Evolutionary conservation across 2,797 vertebrate species (phyloP).

Genomic region (Halcyon leucocephala): DNA sequence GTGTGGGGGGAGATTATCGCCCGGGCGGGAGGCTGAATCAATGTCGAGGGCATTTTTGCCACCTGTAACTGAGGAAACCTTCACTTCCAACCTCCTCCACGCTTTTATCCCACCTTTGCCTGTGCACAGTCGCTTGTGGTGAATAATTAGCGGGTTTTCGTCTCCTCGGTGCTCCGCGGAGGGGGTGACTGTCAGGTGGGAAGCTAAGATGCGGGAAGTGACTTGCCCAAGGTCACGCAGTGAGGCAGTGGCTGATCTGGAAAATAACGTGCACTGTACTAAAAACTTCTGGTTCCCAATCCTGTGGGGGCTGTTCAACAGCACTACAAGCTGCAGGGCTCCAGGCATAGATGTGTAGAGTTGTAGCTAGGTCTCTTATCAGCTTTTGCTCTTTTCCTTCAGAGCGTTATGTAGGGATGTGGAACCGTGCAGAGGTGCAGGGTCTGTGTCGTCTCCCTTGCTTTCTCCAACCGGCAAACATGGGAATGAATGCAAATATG

Average conservation of each 20-base stretch:
- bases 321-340: neutral
- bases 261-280: neutral
- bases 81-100: fast-evolving
- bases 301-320: neutral
- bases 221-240: slow-evolving; percentile 41
- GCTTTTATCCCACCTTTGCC: neutral
- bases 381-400: neutral
- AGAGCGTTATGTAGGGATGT: neutral
- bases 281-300: neutral
- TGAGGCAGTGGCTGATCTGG: neutral
- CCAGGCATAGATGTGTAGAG: neutral
- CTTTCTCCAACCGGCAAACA: neutral
- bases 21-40: neutral
- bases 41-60: neutral
- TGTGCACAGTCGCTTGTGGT: neutral
- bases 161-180: neutral
- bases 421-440: neutral
- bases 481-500: neutral
- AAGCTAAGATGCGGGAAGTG: neutral
- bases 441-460: neutral
- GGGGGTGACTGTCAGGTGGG: neutral
- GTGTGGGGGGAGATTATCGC: neutral
- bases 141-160: neutral
- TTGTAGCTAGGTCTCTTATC: neutral
- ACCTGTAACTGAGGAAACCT: neutral